Evolutionary conservation across 2,797 vertebrate species (phyloP), one percentile per base, ranked within the genome.

Genomic region (Columba guinea): DNA sequence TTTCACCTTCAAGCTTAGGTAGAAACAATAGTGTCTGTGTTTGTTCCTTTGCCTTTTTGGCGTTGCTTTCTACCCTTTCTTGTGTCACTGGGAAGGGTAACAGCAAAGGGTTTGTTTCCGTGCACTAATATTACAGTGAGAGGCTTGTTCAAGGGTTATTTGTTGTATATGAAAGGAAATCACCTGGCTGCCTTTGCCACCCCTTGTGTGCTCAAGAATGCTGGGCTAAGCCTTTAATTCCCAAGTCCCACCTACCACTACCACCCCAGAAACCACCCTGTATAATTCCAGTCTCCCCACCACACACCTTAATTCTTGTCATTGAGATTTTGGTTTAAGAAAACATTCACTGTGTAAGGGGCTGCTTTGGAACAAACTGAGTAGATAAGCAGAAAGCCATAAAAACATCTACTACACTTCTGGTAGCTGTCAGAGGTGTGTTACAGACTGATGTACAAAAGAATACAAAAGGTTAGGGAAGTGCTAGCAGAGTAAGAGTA

Each of bases 401-500:
- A 56, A 51, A 24, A 83, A 12, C 51, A 84, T 69, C 93, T 82
- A 65, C 60, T 65, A 13, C 16, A 5, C 71, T 88, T 69, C 23
- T 34, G 60, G 53, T 77, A 94, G 64, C 74, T 41, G 17, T 73
- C 84, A 70, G 30, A 37, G 85, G 91, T 91, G 92, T 84, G 75
- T 53, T 92, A 94, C 24, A 79, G 63, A 59, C 75, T 77, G 30
- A 67, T 4, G 21, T 73, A 88, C 39, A 44, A 59, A 90, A 83
- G 56, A 91, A 56, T 76, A 70, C 51, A 26, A 93, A 76, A 84
- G 68, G 90, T 97, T 97, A 97, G 94, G 82, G 87, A 94, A 85
- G 93, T 96, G 95, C 74, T 80, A 89, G 91, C 95, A 94, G 94
- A 95, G 69, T 78, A 82, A 60, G 4, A n/a, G 68, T 62, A 93